Conservation (phyloP, 2,888 invertebrate species). For the Sesia apiformis region DNA sequence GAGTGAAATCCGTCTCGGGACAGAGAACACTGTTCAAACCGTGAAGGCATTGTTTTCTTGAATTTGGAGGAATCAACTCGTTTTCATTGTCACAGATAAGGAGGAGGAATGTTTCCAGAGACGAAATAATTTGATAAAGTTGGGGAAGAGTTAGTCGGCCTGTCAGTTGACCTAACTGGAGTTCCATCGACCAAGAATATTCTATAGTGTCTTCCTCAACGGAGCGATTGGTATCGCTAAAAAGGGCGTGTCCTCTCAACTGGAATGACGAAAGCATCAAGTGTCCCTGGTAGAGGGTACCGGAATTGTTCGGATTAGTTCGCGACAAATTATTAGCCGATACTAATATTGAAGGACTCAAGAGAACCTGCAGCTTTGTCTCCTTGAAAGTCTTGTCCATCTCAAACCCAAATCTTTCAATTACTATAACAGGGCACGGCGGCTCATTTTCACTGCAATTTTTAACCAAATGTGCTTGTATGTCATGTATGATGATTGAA, state of each 20-base stretch:
- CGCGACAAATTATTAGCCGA: slow-evolving; percentile 83
- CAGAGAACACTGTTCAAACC: slow-evolving; percentile 82
- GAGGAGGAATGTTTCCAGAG: slow-evolving; percentile 90
- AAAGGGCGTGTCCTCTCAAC: slow-evolving; percentile 96
- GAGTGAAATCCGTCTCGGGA: slow-evolving; percentile 78
- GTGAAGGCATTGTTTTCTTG: slow-evolving; percentile 85
- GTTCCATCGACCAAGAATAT: slow-evolving; percentile 97
- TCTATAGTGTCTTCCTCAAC: slow-evolving; percentile 96
- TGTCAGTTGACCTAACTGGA: slow-evolving; percentile 93
- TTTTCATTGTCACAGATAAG: slow-evolving; percentile 93
- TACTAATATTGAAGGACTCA: slow-evolving; percentile 91
- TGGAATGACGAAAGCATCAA: slow-evolving; percentile 89
- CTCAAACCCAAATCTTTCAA: slow-evolving; percentile 96
- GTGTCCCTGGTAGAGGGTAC: slow-evolving; percentile 85
- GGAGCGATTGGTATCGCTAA: slow-evolving; percentile 92
- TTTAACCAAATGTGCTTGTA: slow-evolving; percentile 94
- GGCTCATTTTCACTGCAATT: slow-evolving; percentile 93
- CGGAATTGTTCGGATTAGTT: slow-evolving; percentile 62
- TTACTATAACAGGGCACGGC: slow-evolving; percentile 90
- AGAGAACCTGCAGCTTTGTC: slow-evolving; percentile 90
- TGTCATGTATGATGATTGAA: slow-evolving; percentile 94
- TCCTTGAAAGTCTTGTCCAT: slow-evolving; percentile 96
- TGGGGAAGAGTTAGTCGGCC: slow-evolving; percentile 93
- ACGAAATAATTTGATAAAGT: slow-evolving; percentile 89
- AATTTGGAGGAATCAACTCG: slow-evolving; percentile 86